Conservation (phyloP, 2,113 vertebrate genomes). For the Prionailurus bengalensis region DNA sequence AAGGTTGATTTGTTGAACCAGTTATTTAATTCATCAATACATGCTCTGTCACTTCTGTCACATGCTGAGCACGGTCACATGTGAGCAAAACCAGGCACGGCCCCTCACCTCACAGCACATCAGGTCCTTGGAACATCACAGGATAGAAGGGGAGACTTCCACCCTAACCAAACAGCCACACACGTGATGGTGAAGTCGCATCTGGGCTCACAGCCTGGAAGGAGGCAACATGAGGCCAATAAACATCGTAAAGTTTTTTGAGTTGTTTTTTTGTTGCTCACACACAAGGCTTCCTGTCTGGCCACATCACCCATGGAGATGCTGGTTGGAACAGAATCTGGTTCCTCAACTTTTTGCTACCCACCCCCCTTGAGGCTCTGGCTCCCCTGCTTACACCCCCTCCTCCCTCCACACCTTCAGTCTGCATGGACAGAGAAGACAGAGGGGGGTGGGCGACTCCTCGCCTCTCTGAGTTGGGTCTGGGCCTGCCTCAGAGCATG, state of each 20-base stretch:
- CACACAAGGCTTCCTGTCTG: no score
- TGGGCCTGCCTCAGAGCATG: neutral
- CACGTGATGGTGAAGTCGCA: rapidly evolving
- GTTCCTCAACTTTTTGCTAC: neutral
- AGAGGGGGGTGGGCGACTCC: rapidly evolving
- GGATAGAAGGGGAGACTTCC: neutral
- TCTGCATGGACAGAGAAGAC: neutral
- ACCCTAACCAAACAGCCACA: neutral
- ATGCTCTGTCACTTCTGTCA: neutral
- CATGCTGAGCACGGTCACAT: neutral
- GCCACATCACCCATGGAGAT: neutral
- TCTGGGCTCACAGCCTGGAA: neutral
- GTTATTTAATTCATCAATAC: neutral
- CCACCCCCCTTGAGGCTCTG: neutral
- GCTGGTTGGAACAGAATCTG: neutral
- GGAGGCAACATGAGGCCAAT: neutral
- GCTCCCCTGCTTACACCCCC: rapidly evolving
- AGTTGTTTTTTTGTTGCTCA: neutral
- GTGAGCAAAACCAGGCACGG: neutral
- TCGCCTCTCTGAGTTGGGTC: neutral
- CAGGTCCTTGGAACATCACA: neutral
- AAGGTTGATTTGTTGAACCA: neutral
- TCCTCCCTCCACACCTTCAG: neutral
- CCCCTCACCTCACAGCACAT: neutral
- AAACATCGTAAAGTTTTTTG: neutral